phyloP scores from a whole-genome alignment of 1,140 invertebrate species.

The Coboldia fuscipes region DNA sequence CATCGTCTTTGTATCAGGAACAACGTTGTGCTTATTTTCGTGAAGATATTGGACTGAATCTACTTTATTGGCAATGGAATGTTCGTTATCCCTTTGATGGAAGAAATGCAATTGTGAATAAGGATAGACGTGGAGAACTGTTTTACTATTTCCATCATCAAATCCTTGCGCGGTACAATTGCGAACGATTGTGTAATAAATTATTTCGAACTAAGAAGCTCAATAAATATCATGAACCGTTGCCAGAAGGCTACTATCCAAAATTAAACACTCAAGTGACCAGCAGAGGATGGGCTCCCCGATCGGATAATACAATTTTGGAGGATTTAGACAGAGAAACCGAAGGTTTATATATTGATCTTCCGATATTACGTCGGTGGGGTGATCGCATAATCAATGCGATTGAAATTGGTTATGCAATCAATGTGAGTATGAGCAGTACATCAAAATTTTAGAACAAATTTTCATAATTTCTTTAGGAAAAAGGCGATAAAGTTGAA shows the following conservation, averaged over 20 bases:
- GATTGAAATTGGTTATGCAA: constrained; percentile 21
- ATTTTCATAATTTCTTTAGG: constrained; percentile 3
- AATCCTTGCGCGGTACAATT: constrained; percentile 16
- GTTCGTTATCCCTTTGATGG: constrained; percentile 21
- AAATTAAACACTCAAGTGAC: constrained; percentile 32
- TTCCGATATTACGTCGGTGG: constrained; percentile 33
- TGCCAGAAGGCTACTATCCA: constrained; percentile 36
- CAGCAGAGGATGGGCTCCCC: constrained; percentile 28
- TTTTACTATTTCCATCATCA: constrained; percentile 19
- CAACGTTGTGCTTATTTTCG: constrained; percentile 21
- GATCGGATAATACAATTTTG: constrained; percentile 23
- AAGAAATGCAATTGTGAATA: constrained; percentile 9
- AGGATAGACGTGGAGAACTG: constrained; percentile 7
- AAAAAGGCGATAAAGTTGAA: constrained; percentile 14
- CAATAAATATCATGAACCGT: constrained; percentile 28
- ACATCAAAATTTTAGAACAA: neutral
- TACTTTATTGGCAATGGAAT: constrained; percentile 21
- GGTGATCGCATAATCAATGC: constrained; percentile 34
- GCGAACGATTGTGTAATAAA: constrained; percentile 17
- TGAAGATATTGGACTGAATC: constrained; percentile 20
- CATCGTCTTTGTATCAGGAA: constrained; percentile 15
- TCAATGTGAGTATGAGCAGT: neutral
- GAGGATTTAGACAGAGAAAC: constrained; percentile 25
- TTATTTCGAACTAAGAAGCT: constrained; percentile 18
- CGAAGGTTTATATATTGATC: constrained; percentile 26